Percentiles rank a stretch among this genome's conserved stretches.
phyloP scores from a whole-genome alignment of 2,113 vertebrate species.

The Zosterops japonicus region DNA sequence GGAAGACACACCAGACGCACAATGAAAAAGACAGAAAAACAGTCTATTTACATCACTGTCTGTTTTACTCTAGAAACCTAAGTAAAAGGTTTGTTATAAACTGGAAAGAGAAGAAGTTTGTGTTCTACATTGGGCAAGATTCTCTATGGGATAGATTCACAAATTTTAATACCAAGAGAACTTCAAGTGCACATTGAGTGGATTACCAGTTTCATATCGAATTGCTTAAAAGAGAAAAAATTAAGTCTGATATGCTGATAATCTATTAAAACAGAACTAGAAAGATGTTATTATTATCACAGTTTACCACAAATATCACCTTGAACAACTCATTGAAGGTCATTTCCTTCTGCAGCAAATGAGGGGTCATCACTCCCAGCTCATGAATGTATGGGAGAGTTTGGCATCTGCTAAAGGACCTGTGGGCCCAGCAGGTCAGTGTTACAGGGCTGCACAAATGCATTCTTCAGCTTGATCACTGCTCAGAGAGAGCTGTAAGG shows the following conservation, averaged over 20 bases:
- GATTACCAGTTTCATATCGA: not conserved
- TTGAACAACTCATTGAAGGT: not conserved
- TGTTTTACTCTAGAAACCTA: not conserved
- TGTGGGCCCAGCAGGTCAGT: not conserved
- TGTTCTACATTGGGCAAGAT: not conserved
- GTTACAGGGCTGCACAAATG: not conserved
- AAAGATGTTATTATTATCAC: not conserved
- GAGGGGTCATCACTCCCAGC: not conserved
- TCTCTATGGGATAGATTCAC: not conserved
- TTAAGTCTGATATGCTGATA: not conserved
- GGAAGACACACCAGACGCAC: not conserved
- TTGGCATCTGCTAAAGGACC: not conserved
- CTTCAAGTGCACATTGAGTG: not conserved
- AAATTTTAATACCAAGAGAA: not conserved
- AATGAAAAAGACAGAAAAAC: not conserved
- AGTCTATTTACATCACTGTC: not conserved
- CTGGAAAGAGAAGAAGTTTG: not conserved
- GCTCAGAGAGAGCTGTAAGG: not conserved
- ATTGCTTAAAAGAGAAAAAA: not conserved
- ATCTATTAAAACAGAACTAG: not conserved
- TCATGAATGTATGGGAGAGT: rapidly evolving
- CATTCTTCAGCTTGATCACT: not conserved
- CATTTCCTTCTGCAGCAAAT: not conserved
- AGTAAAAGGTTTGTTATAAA: not conserved
- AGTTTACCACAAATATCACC: not conserved